A percentile compares a stretch with the other conserved stretches of the same genome.
These are phyloP conservation scores for Drosophila cognata DNA, from an alignment of 2,888 invertebrate species.

Conservation along the genomic window DNA sequence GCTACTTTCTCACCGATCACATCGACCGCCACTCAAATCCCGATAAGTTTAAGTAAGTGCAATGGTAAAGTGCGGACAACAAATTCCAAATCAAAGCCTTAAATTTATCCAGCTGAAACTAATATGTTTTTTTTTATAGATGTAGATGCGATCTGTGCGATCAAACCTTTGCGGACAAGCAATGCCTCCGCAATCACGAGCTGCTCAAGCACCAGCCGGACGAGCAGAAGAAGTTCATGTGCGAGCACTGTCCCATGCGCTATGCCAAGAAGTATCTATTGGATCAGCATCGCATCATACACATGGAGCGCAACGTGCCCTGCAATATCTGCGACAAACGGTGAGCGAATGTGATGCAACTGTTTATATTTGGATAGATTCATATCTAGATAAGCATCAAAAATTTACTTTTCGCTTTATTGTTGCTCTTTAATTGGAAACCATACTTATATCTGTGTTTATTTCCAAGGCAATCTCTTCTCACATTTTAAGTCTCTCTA, in stretches of 20 bases:
- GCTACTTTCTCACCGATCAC: constrained; percentile 83
- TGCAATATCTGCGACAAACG: constrained; percentile 82
- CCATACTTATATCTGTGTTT: not conserved
- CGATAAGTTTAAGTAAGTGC: constrained; percentile 82
- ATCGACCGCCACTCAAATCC: constrained; percentile 83
- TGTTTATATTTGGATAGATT: not conserved
- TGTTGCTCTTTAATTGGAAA: not conserved
- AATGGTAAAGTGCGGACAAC: constrained; percentile 47
- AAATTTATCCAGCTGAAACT: not conserved
- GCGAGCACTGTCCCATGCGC: constrained; percentile 82
- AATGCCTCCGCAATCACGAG: constrained; percentile 83
- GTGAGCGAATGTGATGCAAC: constrained; percentile 59
- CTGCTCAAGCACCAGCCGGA: constrained; percentile 83
- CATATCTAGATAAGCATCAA: not conserved
- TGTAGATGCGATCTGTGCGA: constrained; percentile 76
- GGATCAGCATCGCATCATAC: constrained; percentile 81
- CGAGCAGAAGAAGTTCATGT: constrained; percentile 81
- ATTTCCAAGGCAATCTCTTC: not conserved
- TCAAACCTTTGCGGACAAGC: constrained; percentile 79
- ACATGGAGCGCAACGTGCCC: constrained; percentile 74
- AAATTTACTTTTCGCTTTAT: not conserved
- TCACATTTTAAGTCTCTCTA: not conserved
- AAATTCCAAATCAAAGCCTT: rapidly evolving
- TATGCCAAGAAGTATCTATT: constrained; percentile 83
- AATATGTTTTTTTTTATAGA: not conserved